These are phyloP conservation scores for Porites evermanni DNA, from an alignment of 92 coral and sea anemone species.

Conservation along the genomic window DNA sequence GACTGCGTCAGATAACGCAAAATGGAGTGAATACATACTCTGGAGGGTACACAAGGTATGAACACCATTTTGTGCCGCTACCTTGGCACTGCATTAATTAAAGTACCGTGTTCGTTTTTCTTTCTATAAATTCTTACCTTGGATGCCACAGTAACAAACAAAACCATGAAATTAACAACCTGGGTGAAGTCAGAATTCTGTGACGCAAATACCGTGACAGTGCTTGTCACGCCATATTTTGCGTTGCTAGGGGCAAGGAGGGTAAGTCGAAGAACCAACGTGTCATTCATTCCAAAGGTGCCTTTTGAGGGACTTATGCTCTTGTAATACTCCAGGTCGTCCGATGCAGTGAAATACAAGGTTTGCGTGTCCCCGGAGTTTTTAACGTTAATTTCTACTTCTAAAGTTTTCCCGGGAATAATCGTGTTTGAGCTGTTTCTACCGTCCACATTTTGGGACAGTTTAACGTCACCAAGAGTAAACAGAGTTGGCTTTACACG, in stretches of 20 bases:
- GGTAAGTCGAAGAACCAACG: constrained; percentile 14
- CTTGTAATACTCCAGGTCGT: constrained; percentile 35
- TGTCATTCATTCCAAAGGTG: constrained; percentile 11
- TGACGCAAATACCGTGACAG: constrained; percentile 51
- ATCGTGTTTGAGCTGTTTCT: constrained; percentile 1
- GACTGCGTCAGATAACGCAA: no score
- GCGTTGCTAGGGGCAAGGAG: constrained; percentile 32
- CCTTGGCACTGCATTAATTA: not conserved
- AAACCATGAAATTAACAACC: constrained; percentile 51
- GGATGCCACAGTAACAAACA: constrained; percentile 59
- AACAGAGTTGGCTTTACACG: constrained; percentile 45
- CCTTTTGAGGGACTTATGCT: not conserved
- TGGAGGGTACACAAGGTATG: not conserved
- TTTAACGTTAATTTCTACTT: constrained; percentile 22
- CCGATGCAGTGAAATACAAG: constrained; percentile 46
- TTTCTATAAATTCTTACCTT: constrained; percentile 28
- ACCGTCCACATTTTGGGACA: constrained; percentile 20
- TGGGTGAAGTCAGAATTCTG: constrained; percentile 27
- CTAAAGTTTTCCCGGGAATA: constrained; percentile 33
- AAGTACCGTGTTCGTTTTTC: not conserved
- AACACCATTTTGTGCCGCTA: not conserved
- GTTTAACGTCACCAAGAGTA: constrained; percentile 42
- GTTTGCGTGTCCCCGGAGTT: constrained; percentile 38
- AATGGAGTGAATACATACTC: no score
- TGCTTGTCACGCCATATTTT: constrained; percentile 46